A percentile compares a stretch with the other conserved stretches of the same genome.
These are phyloP conservation scores for Bothrops jararaca DNA, from an alignment of 2,113 vertebrate species.

Conservation along the genomic window DNA sequence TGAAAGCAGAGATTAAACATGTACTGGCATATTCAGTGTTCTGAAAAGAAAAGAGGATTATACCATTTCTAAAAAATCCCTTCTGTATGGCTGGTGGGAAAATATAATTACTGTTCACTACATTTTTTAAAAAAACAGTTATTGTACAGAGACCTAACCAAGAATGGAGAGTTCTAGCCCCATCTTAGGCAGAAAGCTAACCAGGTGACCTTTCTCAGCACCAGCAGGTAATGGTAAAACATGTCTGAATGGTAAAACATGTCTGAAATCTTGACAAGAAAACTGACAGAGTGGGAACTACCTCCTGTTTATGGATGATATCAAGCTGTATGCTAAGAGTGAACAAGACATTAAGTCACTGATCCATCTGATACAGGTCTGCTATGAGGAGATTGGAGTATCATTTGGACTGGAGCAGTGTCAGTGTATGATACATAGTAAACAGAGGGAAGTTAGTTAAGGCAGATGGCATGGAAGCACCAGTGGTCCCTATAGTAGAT, in stretches of 20 bases:
- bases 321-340: background rate
- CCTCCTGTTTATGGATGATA: background rate
- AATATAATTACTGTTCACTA: constrained; percentile 15
- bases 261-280: background rate
- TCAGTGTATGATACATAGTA: background rate
- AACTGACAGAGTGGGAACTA: background rate
- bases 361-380: background rate
- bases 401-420: background rate
- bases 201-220: background rate
- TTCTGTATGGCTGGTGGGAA: background rate
- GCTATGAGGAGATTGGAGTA: background rate
- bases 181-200: background rate
- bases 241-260: too few relatives aligned
- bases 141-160: constrained; percentile 12
- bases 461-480: background rate
- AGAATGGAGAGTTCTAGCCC: background rate
- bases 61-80: constrained; percentile 26
- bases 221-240: background rate
- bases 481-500: background rate
- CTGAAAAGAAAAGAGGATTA: constrained; percentile 21
- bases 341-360: background rate
- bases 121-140: background rate
- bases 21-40: background rate
- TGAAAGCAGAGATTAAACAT: constrained; percentile 35
- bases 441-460: background rate